These are phyloP conservation scores for chimpanzee (Pan troglodytes) DNA, from an alignment of 2,113 vertebrate genomes.

Conservation along the genomic window NHGRI_mPanTro3-v2.1_pri NC_072398.2:121164001-121164500, in stretches of 20 bases:
- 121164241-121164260: neutral
- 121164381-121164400: conserved; percentile 31
- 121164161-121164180: neutral
- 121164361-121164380: neutral
- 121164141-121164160: neutral
- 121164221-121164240: neutral
- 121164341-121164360: conserved; percentile 38
- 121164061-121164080: neutral
- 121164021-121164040: neutral
- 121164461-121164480: neutral
- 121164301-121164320: conserved; percentile 28
- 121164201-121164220: neutral
- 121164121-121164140: neutral
- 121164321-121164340: neutral
- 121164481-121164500: neutral
- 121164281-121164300: conserved; percentile 25
- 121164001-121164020: neutral
- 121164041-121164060: neutral
- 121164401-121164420: neutral
- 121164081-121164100: neutral
- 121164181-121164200: neutral
- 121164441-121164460: neutral
- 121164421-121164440: neutral
- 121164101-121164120: neutral
- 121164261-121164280: neutral